phyloP scores from a whole-genome alignment of 2,797 vertebrate species.

The Enteromius trimaculatus region DNA sequence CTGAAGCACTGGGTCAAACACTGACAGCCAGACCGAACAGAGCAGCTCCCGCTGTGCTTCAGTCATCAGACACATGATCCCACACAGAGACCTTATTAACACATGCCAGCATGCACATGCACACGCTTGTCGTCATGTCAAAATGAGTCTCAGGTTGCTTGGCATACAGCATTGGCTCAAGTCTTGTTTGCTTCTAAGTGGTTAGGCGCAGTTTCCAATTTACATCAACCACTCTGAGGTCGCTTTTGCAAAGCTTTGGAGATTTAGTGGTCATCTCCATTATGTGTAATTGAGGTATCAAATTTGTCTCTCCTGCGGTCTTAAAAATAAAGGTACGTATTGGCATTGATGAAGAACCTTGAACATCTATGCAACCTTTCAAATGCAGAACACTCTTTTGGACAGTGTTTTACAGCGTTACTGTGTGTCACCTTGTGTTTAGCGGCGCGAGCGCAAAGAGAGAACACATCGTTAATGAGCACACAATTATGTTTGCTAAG shows the following conservation, averaged over 20 bases:
- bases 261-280: neutral
- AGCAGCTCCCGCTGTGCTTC: constrained; percentile 19
- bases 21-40: constrained; percentile 28
- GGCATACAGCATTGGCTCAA: neutral
- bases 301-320: neutral
- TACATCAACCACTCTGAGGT: neutral
- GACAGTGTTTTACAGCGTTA: too few species aligned
- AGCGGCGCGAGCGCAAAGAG: too few species aligned
- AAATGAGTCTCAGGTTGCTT: constrained; percentile 22
- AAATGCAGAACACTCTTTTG: neutral
- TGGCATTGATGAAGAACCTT: neutral
- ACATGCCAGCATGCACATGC: constrained; percentile 32
- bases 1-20: constrained; percentile 4
- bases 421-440: too few species aligned
- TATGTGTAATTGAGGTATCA: constrained; percentile 5
- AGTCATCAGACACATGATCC: constrained; percentile 23
- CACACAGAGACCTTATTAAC: constrained; percentile 31
- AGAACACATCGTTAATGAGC: too few species aligned
- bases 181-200: constrained; percentile 18
- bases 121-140: constrained; percentile 27
- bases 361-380: neutral
- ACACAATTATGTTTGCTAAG: too few species aligned
- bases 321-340: neutral
- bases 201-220: constrained; percentile 6
- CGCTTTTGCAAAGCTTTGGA: neutral